A percentile compares a stretch with the other conserved stretches of the same genome.
Evolutionary conservation across 2,113 vertebrate species (phyloP).

Genomic region (Scophthalmus maximus): DNA sequence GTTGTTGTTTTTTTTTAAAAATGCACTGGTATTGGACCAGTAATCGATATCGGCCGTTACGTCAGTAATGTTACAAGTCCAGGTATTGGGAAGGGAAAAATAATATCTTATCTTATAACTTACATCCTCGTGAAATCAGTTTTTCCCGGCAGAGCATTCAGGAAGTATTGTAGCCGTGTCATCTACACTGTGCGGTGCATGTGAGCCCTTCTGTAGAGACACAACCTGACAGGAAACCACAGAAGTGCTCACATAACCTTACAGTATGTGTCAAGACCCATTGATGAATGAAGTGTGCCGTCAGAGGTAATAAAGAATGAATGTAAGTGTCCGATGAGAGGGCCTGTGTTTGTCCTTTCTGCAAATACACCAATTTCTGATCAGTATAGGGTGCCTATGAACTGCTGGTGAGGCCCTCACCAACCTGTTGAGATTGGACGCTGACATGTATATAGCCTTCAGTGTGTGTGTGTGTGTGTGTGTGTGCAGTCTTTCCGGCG

Average conservation of each 20-base stretch:
- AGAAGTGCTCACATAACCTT: background rate
- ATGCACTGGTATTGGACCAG: too few species aligned
- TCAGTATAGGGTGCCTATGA: too few species aligned
- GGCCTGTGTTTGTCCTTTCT: background rate
- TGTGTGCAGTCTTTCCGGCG: conserved; percentile 13
- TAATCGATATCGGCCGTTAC: too few species aligned
- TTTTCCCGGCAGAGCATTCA: background rate
- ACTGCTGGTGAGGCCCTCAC: conserved; percentile 3
- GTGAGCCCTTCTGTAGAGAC: background rate
- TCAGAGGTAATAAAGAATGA: background rate
- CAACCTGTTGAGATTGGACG: background rate
- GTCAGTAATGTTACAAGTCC: too few species aligned
- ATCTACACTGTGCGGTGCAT: background rate
- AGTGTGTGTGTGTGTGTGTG: background rate
- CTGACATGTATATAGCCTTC: background rate
- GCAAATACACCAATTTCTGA: too few species aligned
- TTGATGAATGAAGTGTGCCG: background rate
- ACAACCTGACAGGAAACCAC: conserved; percentile 14
- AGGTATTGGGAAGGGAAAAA: too few species aligned
- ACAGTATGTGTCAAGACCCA: background rate
- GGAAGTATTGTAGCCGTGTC: background rate
- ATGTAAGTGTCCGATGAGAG: background rate
- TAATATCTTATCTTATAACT: too few species aligned
- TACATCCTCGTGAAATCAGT: background rate
- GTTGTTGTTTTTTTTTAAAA: too few species aligned